phyloP scores from a whole-genome alignment of 2,113 vertebrate species.

The Stercorarius parasiticus region DNA sequence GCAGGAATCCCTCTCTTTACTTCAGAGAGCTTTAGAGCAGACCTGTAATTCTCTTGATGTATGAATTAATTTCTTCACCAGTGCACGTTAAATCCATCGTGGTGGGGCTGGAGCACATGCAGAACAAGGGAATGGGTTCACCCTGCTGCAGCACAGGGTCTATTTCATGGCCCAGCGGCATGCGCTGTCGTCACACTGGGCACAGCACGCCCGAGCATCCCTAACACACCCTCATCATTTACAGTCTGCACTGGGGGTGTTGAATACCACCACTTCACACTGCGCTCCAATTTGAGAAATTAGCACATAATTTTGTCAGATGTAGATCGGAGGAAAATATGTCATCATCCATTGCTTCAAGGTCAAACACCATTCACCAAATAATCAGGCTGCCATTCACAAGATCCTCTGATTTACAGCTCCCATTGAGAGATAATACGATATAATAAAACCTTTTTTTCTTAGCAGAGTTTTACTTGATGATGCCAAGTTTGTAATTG shows the following conservation, averaged over 20 bases:
- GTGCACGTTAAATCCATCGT: not conserved
- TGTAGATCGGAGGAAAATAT: not conserved
- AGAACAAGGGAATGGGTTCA: not conserved
- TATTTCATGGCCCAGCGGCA: not conserved
- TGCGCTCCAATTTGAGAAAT: not conserved
- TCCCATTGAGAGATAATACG: not conserved
- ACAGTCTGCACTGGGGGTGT: not conserved
- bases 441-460: not conserved
- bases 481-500: not conserved
- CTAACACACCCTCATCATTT: not conserved
- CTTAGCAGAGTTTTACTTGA: not conserved
- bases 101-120: fast-evolving
- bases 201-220: fast-evolving
- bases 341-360: not conserved
- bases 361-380: not conserved
- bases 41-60: not conserved
- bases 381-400: not conserved
- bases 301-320: not conserved
- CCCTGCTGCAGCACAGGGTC: not conserved
- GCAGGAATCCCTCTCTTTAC: not conserved
- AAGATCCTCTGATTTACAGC: not conserved
- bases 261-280: not conserved
- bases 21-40: not conserved
- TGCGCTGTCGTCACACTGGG: fast-evolving
- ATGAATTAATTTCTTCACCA: not conserved